Base-by-base conservation (phyloP, 1,140 invertebrate genomes). In the Drosophila baimaii region DNA sequence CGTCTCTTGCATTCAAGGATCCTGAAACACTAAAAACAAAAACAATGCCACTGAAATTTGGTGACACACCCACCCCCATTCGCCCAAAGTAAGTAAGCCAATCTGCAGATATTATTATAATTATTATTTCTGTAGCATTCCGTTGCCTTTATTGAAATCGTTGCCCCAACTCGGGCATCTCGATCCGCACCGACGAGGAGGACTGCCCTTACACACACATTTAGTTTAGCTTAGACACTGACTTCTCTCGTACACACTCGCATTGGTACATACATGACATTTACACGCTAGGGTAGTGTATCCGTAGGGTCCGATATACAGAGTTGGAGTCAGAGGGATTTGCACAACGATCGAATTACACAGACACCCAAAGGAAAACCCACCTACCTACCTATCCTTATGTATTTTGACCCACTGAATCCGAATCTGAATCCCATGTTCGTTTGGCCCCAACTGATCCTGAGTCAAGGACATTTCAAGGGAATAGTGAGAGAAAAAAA, bases 101-200 rank as follows among this genome's bases (percentile, higher is more conserved):
- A 21, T 2, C 17, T 0, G 3, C 13, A 10, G 10, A 15, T 13
- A 37, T 7, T 37, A n/a, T 21, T 52, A 21, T 10, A 15, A n/a
- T 52, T 52, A 35, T 21, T 23, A 23, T n/a, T 54, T 35, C 19
- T 35, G 19, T 35, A 54, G 51, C 51, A 54, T 54, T 54, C 8
- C 1, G 51, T 66, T 66, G 65, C 65, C 33, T 66, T 69, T 68
- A 65, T 68, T 69, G 39, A 35, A 63, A 63, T 66, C 23, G 41
- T n/a, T 17, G 31, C 25, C 44, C 54, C 33, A 35, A 41, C 13
- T 21, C 17, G 59, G 31, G 57, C 57, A 31, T 15, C 17, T 52
- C 51, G 51, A 52, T 52, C 12, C 27, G 49, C 29, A 52, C 49
- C 49, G 27, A 52, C 27, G 17, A 2, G 29, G 29, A 29, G 29